Evolutionary conservation across 2,888 invertebrate genomes (phyloP), one percentile per base, ranked within the genome.

Genomic region (Ramazzottius varieornatus): DNA sequence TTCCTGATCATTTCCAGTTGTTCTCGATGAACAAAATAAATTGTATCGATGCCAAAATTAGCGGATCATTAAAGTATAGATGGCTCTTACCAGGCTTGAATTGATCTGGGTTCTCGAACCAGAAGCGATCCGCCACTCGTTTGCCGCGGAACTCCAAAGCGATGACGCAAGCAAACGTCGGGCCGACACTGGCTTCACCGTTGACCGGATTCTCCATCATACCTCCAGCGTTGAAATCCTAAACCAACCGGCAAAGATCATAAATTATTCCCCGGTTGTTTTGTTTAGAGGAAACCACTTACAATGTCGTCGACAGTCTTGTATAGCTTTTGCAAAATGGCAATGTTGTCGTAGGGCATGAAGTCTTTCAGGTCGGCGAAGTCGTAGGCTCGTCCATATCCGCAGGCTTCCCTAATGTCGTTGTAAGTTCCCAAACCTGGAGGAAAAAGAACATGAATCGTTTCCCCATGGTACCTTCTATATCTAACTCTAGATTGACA

Each of bases 131-230:
- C 4, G 54, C 20, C 13, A 54, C 54, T 4, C 54, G 54, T 29
- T 54, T 54, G 4, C 54, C 54, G 20, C 54, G 54, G 54, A 54
- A 54, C 54, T 54, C 54, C 29, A 54, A 24, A 13, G 54, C 54
- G 24, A 54, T 54, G 20, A 54, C 54, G 29, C 54, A 54, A 24
- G 54, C 54, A 54, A 54, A 54, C 4, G 54, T 54, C 29, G 54
- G 54, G 16, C 54, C 54, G n/a, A 54, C 54, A 54, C 54, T 54
- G 29, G 54, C 54, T 54, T 54, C 54, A 4, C 54, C 54, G 54
- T 54, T 54, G 54, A 54, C 54, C 20, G 54, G 54, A 29, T 29
- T 54, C 29, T 54, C 54, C 54, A 54, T 54, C 4, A 54, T 4
- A 29, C 54, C 54, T 8, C 54, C 54, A 4, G 24, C 54, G 16